Evolutionary conservation across 2,888 invertebrate genomes (phyloP).

Genomic region (Caenorhabditis sp.): DNA sequence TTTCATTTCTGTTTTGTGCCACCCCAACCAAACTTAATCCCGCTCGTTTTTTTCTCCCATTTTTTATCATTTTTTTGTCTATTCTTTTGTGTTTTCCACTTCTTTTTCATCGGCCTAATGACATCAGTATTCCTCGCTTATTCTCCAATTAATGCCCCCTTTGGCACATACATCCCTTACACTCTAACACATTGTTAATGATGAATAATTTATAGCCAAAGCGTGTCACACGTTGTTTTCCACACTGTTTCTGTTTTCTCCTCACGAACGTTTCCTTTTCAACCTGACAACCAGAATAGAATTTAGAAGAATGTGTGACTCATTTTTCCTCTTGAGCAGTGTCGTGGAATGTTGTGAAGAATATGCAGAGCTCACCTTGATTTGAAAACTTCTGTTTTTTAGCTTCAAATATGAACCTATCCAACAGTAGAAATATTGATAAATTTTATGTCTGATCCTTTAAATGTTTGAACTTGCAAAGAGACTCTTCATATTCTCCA

Average conservation of each 20-base stretch:
- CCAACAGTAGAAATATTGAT: no score
- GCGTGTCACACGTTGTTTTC: conserved; percentile 30
- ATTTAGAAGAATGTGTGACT: conserved; percentile 7
- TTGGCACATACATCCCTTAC: conserved; percentile 19
- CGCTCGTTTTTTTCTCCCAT: conserved; percentile 6
- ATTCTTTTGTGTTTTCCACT: neutral
- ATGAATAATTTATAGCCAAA: conserved; percentile 18
- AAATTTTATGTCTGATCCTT: no score
- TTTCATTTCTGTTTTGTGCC: conserved; percentile 17
- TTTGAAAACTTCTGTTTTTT: no score
- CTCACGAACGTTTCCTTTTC: conserved; percentile 14
- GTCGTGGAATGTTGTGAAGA: no score
- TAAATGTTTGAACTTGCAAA: no score
- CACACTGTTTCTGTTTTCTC: conserved; percentile 20
- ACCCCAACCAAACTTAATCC: conserved; percentile 33
- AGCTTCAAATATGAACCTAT: no score
- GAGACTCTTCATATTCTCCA: no score
- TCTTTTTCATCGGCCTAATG: conserved; percentile 20
- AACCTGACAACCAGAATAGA: conserved; percentile 8
- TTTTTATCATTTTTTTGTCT: conserved; percentile 14
- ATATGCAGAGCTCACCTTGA: no score
- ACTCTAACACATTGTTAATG: conserved; percentile 22
- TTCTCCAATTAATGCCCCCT: conserved; percentile 27
- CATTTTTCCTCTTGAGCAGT: conserved; percentile 5
- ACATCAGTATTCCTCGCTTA: conserved; percentile 13